A percentile compares a stretch with the other conserved stretches of the same genome.
These are phyloP conservation scores for Philereme vetulata DNA, from an alignment of 2,888 invertebrate genomes.

Conservation along the genomic window DNA sequence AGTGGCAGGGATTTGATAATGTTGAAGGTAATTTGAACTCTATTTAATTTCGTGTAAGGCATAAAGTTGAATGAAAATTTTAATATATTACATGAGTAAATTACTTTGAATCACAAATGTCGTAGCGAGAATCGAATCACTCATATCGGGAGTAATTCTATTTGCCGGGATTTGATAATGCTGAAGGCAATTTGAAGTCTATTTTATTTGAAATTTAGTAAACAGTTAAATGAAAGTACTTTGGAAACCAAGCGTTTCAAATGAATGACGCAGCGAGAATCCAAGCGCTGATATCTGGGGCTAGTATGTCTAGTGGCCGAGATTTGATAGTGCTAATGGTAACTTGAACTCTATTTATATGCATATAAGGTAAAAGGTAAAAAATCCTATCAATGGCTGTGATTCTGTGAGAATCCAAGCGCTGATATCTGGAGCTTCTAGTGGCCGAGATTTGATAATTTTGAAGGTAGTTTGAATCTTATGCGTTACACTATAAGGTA, in stretches of 20 bases:
- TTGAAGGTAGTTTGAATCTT: no score
- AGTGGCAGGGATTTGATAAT: constrained; percentile 69
- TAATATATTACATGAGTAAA: no score
- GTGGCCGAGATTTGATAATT: constrained; percentile 56
- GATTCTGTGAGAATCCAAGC: constrained; percentile 82
- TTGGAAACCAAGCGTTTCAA: constrained; percentile 88
- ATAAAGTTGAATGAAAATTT: no score
- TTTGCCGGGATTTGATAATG: constrained; percentile 68
- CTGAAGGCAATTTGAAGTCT: constrained; percentile 55
- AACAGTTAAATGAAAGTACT: no score
- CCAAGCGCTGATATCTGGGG: constrained; percentile 78
- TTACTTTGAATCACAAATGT: constrained; percentile 91
- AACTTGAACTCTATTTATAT: not conserved
- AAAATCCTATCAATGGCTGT: no score
- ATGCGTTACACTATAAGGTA: no score
- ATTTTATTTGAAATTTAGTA: no score
- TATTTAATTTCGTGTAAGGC: no score
- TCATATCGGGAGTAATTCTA: constrained; percentile 67
- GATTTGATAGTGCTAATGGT: constrained; percentile 68
- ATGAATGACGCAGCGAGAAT: constrained; percentile 90
- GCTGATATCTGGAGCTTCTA: constrained; percentile 59
- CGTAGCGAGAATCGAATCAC: constrained; percentile 86
- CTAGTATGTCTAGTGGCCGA: constrained; percentile 66
- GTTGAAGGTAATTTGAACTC: constrained; percentile 54
- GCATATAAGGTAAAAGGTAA: no score